A percentile compares a stretch with the other conserved stretches of the same genome.
These are phyloP conservation scores for Microtus richardsoni DNA, from an alignment of 2,113 vertebrate species.

Conservation along the genomic window DNA sequence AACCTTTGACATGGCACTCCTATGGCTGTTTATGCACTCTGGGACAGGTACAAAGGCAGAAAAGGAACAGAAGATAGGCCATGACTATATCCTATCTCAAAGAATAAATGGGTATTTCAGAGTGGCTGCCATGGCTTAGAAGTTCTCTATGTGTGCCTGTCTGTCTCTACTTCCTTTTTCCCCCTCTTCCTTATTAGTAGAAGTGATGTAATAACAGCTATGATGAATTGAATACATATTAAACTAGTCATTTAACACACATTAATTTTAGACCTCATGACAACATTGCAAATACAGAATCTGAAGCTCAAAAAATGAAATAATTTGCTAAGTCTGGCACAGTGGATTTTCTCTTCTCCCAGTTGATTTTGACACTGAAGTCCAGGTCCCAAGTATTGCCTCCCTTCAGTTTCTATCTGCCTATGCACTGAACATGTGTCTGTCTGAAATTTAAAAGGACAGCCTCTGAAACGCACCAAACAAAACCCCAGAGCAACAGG, in stretches of 20 bases:
- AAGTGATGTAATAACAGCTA: slow-evolving; percentile 43
- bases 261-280: slow-evolving; percentile 66
- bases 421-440: neutral
- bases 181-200: slow-evolving; percentile 26
- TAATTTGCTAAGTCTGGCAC: slow-evolving; percentile 39
- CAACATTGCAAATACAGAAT: slow-evolving; percentile 55
- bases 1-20: neutral
- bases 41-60: neutral
- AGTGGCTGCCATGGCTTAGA: neutral
- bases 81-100: slow-evolving; percentile 37
- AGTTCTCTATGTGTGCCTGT: neutral
- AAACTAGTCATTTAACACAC: slow-evolving; percentile 30
- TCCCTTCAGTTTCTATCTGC: neutral
- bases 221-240: slow-evolving; percentile 52
- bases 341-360: neutral
- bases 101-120: neutral
- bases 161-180: slow-evolving; percentile 13
- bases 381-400: neutral
- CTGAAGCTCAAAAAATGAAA: slow-evolving; percentile 47
- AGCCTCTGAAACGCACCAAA: neutral
- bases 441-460: slow-evolving; percentile 20
- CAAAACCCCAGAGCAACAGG: neutral
- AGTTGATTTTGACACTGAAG: slow-evolving; percentile 33
- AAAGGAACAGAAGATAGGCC: neutral
- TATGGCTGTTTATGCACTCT: neutral